These are phyloP conservation scores for Acrossocheilus fasciatus DNA, from an alignment of 2,797 vertebrate genomes.

Conservation along the genomic window DNA sequence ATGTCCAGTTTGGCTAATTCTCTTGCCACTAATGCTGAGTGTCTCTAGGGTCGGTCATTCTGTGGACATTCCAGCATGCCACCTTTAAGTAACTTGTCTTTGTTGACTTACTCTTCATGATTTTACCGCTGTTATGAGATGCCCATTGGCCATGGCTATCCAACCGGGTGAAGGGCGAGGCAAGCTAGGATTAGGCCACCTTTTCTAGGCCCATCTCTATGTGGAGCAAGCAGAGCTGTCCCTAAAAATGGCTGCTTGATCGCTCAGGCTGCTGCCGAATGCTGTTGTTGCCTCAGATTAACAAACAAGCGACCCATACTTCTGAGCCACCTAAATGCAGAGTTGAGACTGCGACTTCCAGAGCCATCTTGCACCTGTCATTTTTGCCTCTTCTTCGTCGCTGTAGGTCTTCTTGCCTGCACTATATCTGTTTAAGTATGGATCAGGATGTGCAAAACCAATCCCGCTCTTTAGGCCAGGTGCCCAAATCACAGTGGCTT, in stretches of 20 bases:
- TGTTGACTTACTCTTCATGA: background rate
- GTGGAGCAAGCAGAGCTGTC: background rate
- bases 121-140: background rate
- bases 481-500: no score
- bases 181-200: background rate
- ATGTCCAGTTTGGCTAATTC: background rate
- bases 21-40: background rate
- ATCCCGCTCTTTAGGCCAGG: no score
- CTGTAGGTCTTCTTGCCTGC: background rate
- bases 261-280: background rate
- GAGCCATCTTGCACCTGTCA: background rate
- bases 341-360: background rate
- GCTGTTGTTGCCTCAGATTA: background rate
- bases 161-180: background rate
- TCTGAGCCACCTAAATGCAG: background rate
- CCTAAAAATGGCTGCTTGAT: background rate
- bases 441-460: background rate
- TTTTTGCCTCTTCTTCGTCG: background rate
- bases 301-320: background rate
- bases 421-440: background rate
- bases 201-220: background rate
- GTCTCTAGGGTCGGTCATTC: background rate
- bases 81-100: conserved; percentile 5
- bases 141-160: background rate
- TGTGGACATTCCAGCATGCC: background rate